Evolutionary conservation across 2,888 invertebrate species (phyloP).

Genomic region (Thysanoteuthis rhombus): DNA sequence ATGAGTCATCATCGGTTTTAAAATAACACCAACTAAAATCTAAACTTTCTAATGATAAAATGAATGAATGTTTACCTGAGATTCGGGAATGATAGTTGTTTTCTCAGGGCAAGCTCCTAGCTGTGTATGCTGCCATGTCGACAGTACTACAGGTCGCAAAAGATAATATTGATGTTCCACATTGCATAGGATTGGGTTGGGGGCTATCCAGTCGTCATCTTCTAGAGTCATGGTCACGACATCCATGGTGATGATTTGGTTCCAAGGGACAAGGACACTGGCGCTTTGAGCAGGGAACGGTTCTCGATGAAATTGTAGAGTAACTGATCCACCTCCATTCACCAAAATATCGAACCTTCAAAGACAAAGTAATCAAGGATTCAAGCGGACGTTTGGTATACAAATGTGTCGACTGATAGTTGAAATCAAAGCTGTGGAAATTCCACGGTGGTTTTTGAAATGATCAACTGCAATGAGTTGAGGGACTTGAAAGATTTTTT

Average conservation of each 20-base stretch:
- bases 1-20: too few relatives aligned
- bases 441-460: too few relatives aligned
- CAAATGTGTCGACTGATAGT: too few relatives aligned
- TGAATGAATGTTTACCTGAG: slow-evolving; percentile 55
- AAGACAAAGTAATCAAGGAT: slow-evolving; percentile 17
- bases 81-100: slow-evolving; percentile 66
- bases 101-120: slow-evolving; percentile 66
- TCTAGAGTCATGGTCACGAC: slow-evolving; percentile 57
- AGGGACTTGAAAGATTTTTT: too few relatives aligned
- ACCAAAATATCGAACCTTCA: slow-evolving; percentile 97
- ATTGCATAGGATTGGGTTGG: slow-evolving; percentile 71
- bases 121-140: slow-evolving; percentile 67
- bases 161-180: slow-evolving; percentile 60
- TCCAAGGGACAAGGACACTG: slow-evolving; percentile 81
- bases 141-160: slow-evolving; percentile 62
- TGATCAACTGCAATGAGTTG: too few relatives aligned
- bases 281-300: slow-evolving; percentile 79
- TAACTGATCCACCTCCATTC: slow-evolving; percentile 97
- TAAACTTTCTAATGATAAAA: too few relatives aligned
- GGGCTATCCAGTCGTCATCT: slow-evolving; percentile 43
- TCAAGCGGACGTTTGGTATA: neutral
- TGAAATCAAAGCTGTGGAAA: too few relatives aligned
- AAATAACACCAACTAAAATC: too few relatives aligned
- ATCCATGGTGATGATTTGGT: slow-evolving; percentile 82
- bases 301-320: slow-evolving; percentile 92